Evolutionary conservation across 2,113 vertebrate genomes (phyloP), one percentile per base, ranked within the genome.

Genomic region (Ibidorhyncha struthersii): DNA sequence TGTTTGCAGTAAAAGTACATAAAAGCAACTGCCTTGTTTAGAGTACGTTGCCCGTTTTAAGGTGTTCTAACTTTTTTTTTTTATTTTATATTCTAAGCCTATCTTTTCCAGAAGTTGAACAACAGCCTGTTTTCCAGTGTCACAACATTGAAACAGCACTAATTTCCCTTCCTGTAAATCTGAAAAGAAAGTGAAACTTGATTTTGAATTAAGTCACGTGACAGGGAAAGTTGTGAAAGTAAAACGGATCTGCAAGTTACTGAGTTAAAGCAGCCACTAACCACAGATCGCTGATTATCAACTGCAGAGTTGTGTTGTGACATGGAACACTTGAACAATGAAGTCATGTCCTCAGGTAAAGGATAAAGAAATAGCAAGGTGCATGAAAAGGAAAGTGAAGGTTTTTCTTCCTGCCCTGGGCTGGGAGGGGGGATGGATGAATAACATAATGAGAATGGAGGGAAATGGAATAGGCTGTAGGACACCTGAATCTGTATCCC

Each of bases 171-270:
- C 23, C 50, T 55, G 45, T 87, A 93, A 87, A 30, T 82, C 40
- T 59, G 78, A 97, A 96, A 73, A 90, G 86, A 96, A 95, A 95
- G 74, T 66, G 87, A 96, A 96, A 96, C 70, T 89, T 53, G 16
- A 32, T 92, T 96, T 92, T 70, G 10, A 87, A 79, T 71, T 55
- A 82, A 85, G 74, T 90, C 74, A 77, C 41, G 19, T 83, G 92
- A 76, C 8, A 5, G 56, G 58, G 17, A 94, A 94, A 82, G 49
- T 91, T 88, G 11, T 19, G 78, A 87, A 82, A 87, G 73, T 69
- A 65, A 76, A 92, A 93, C 19, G 14, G 40, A 76, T 58, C 55
- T 95, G 20, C 25, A 72, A 26, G 53, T 76, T 69, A 25, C 43
- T 67, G 36, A 72, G 27, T 13, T 73, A 50, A 91, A 79, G 56